Conservation (phyloP, 2,888 invertebrate genomes). For the Cantharis rufa region DNA sequence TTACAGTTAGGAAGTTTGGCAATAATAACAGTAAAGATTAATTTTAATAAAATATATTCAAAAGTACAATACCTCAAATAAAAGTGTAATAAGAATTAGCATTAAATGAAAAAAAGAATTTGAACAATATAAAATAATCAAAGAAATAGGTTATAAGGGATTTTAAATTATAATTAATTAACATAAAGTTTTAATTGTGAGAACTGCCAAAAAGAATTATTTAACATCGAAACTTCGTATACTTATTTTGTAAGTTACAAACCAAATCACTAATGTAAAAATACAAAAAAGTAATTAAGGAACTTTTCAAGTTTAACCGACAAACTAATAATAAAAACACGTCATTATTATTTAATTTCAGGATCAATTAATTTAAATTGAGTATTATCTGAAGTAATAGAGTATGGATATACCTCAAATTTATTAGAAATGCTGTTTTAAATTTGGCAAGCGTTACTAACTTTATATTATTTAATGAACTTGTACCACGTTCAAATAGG, state of each 20-base stretch:
- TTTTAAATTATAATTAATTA: not conserved
- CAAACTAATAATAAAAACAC: not conserved
- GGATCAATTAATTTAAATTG: not conserved
- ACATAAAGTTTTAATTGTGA: not conserved
- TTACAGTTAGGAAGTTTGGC: constrained; percentile 2
- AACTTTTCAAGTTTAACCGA: not conserved
- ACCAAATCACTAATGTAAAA: not conserved
- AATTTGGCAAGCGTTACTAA: not conserved
- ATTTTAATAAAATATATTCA: not conserved
- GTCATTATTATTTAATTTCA: not conserved
- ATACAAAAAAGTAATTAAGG: not conserved
- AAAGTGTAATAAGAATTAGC: not conserved
- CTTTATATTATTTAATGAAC: not conserved
- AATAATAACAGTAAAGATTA: constrained; percentile 5
- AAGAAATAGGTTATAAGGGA: constrained; percentile 1
- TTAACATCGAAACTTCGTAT: not conserved
- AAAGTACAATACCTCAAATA: not conserved
- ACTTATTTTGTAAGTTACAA: not conserved
- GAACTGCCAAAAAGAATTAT: not conserved
- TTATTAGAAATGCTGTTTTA: not conserved
- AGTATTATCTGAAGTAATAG: not conserved
- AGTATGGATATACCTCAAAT: not conserved
- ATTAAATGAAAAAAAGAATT: not conserved
- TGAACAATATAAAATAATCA: not conserved
- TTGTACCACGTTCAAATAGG: not conserved